Evolutionary conservation across 2,113 vertebrate genomes (phyloP).

Genomic region (Entosphenus tridentatus): DNA sequence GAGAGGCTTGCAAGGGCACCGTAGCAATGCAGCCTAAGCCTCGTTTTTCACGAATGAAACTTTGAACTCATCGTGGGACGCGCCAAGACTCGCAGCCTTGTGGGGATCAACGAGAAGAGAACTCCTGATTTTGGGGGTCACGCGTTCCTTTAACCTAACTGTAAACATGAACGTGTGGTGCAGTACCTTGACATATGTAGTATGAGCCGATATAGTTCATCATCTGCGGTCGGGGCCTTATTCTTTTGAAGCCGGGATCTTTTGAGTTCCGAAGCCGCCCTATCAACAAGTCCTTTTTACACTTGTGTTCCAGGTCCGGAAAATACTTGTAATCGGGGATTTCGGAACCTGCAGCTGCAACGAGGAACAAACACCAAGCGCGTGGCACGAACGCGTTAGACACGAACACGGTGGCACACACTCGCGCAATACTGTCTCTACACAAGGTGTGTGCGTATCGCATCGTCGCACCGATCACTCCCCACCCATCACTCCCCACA

Average conservation of each 20-base stretch:
- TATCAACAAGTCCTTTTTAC: conserved; percentile 83
- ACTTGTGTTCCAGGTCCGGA: conserved; percentile 55
- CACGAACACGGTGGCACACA: not conserved
- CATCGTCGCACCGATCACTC: not conserved
- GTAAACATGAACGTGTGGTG: not conserved
- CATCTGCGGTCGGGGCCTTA: conserved; percentile 77
- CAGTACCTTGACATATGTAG: conserved; percentile 91
- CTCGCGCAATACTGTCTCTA: not conserved
- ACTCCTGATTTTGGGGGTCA: not conserved
- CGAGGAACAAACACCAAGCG: not conserved
- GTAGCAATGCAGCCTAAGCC: no score
- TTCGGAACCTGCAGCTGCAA: conserved; percentile 39
- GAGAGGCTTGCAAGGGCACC: no score
- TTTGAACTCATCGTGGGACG: no score
- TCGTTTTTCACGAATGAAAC: no score
- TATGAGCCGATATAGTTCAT: conserved; percentile 87
- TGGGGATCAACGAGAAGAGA: not conserved
- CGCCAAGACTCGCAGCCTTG: not conserved
- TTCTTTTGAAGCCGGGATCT: conserved; percentile 67
- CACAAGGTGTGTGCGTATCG: not conserved
- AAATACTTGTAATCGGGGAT: conserved; percentile 48
- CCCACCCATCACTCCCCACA: not conserved
- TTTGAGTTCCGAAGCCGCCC: conserved; percentile 47
- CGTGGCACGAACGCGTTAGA: not conserved
- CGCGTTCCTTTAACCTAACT: not conserved